Base-by-base conservation (phyloP, 2,797 vertebrate genomes). In the Saxicola maurus region DNA sequence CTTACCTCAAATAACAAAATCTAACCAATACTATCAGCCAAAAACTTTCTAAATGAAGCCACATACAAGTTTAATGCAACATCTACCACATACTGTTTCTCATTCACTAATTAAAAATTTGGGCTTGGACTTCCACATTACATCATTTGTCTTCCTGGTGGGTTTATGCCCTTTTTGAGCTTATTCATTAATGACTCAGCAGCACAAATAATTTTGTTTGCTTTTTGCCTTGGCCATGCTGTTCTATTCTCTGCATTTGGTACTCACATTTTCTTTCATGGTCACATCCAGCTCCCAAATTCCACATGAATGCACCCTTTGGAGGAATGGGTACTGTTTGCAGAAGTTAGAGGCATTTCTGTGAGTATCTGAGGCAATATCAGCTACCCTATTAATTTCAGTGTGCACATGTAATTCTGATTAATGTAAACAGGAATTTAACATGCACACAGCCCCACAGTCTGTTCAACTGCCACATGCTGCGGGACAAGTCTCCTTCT, bases 291-390 rank as follows among this genome's bases (percentile, higher is more conserved):
- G 4, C 49, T 61, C 31, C 28, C 38, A 31, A 30, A 17, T 57
- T 51, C n/a, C 45, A 59, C 7, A 16, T 2, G 37, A 66, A 35
- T 6, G 12, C 14, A 57, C 14, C 23, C 20, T 72, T 42, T 30
- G 53, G 49, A 60, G 40, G 43, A 87, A 60, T 0, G 0, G 35
- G 13, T 4, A 23, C 37, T 25, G 9, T n/a, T 33, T 48, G 30
- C n/a, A 87, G 24, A 49, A 62, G 31, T 49, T 12, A n/a, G 40
- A 59, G 46, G 28, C 31, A 25, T 49, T 90, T 85, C 72, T 87
- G 68, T 2, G 5, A 85, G 17, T 40, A 25, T 52, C n/a, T 49
- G 19, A 71, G 27, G 45, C 56, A 45, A 1, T 14, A 80, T 38
- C n/a, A 83, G 28, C 17, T 53, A 21, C 5, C 68, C 85, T 28